Evolutionary conservation across 2,888 invertebrate genomes (phyloP), one percentile per base, ranked within the genome.

Genomic region (Catotricha subobsoleta): DNA sequence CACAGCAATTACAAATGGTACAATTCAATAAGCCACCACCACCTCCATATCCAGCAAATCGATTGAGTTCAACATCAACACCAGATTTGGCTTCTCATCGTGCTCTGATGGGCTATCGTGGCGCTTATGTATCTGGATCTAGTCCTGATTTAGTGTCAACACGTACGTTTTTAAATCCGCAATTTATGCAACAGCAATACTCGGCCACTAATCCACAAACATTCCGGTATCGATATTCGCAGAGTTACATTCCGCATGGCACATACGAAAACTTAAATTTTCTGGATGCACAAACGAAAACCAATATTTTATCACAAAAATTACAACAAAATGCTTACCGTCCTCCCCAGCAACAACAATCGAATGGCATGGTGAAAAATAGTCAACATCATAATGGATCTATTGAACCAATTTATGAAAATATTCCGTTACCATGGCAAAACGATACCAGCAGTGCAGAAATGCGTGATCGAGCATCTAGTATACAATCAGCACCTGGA

Each of bases 331-430:
- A 69, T 49, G 68, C 71, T 0, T 72, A 70, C 53, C 73, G 73
- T 50, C 72, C 72, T 48, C 25, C 30, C 57, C 48, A 30, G 30
- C 41, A 19, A 12, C 41, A 19, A 12, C 18, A 29, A 29, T 31
- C 31, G 18, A 33, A 40, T 27, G 37, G 37, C 2, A 18, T 37
- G 28, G 27, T 37, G 2, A 19, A 34, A 35, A n/a, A n/a, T n/a
- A n/a, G n/a, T n/a, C 40, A 7, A 13, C 40, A 34, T n/a, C 18
- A 15, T n/a, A 71, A 52, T 47, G 71, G 48, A 62, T 76, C 47
- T 46, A 75, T 73, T 12, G 83, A 83, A 53, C 83, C 83, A 1
- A 83, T 83, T 46, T 83, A 83, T 56, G 82, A 83, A 53, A 83
- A 83, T 56, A 78, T 83, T 7, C 81, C 80, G 1, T 54, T 79